These are phyloP conservation scores for Triplophysa siluroides DNA, from an alignment of 2,113 vertebrate genomes.

Conservation along the genomic window DNA sequence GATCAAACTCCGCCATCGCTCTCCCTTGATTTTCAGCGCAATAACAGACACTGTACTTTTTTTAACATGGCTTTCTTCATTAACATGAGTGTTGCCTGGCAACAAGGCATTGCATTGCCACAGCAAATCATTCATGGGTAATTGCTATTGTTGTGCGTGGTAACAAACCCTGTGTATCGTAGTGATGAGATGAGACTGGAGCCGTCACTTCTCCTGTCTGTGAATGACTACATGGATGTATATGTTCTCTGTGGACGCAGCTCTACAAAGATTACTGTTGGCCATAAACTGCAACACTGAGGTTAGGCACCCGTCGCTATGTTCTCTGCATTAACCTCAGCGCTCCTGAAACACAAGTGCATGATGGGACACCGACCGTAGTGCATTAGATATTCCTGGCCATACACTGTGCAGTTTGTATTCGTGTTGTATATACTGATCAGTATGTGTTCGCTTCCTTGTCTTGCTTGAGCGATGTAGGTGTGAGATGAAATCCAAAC, in stretches of 20 bases:
- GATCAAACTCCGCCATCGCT: slow-evolving; percentile 21
- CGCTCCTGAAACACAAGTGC: too few species aligned
- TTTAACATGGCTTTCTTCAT: slow-evolving; percentile 55
- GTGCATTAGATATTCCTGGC: too few species aligned
- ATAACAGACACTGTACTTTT: slow-evolving; percentile 56
- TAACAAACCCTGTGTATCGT: slow-evolving; percentile 59
- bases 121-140: slow-evolving; percentile 68
- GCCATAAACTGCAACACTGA: neutral
- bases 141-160: slow-evolving; percentile 66
- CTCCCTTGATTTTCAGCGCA: slow-evolving; percentile 30
- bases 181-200: slow-evolving; percentile 50
- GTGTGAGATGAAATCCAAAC: neutral
- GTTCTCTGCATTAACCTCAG: too few species aligned
- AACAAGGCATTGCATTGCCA: slow-evolving; percentile 60
- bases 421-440: neutral
- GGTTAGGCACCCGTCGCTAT: neutral
- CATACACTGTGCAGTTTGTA: neutral
- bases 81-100: slow-evolving; percentile 67
- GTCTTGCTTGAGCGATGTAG: neutral
- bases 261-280: slow-evolving; percentile 2
- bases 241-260: neutral
- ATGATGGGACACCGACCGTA: too few species aligned
- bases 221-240: neutral
- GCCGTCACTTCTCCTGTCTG: slow-evolving; percentile 22
- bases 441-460: neutral